Evolutionary conservation across 2,797 vertebrate species (phyloP), one percentile per base, ranked within the genome.

Genomic region (Gobio occitaniae): DNA sequence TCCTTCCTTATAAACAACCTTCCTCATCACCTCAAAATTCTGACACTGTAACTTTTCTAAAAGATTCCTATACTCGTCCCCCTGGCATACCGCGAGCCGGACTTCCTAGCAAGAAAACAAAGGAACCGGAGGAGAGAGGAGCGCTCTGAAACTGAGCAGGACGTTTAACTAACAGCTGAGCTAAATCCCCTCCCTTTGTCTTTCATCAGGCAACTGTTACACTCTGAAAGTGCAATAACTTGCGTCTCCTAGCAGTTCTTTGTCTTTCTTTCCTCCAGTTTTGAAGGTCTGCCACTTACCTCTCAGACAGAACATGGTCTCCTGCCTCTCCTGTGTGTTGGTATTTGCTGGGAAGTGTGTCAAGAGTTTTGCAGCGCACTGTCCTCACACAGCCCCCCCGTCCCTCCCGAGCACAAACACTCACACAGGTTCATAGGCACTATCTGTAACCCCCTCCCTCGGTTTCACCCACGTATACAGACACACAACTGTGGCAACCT

Each of bases 281-380:
- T 59, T 82, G 75, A 88, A 81, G 76, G 69, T 81, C 41, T 38
- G 29, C 36, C 36, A 80, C 90, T 90, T 89, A 91, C 90, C 90
- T 89, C 88, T 89, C 70, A 90, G 69, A 63, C 90, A 91, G 86
- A 90, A 90, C 90, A 91, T 91, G 78, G 71, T 90, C 66, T 84
- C 74, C 82, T 83, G 68, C 72, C 48, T 81, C 70, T 69, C 44
- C 56, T 72, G 78, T 17, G 69, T 59, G 85, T 72, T 80, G 66
- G 83, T 80, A 44, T 87, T 75, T 86, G 83, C 77, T 85, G 85
- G 65, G 69, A 78, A 83, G 84, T 66, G 83, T 87, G 84, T 82
- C 78, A 80, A 85, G 82, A 87, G 78, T 63, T 84, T 86, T 48
- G 10, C 56, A 79, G 70, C 63, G 84, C 59, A 50, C 29, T 86